These are phyloP conservation scores for Cheilosia grossa DNA, from an alignment of 2,888 invertebrate species.

Conservation along the genomic window DNA sequence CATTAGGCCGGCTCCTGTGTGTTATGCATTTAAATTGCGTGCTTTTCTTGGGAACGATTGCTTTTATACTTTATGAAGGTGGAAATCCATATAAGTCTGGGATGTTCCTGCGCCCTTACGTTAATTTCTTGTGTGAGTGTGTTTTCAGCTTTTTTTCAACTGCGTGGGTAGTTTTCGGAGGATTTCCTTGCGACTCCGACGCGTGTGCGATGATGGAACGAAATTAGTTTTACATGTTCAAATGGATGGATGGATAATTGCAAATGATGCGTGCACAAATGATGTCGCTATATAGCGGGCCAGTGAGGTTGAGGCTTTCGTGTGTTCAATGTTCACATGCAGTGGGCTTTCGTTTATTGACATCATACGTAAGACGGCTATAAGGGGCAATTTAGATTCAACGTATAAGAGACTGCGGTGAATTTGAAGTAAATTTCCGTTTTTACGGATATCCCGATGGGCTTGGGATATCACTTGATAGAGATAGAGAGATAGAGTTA, in stretches of 20 bases:
- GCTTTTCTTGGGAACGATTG: conserved; percentile 80
- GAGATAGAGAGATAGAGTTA: too few relatives aligned
- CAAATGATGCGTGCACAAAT: conserved; percentile 66
- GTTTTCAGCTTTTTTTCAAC: conserved; percentile 1
- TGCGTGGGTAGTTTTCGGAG: not conserved
- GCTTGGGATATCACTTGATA: not conserved
- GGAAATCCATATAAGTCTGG: conserved; percentile 73
- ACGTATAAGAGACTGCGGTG: not conserved
- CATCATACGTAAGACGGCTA: conserved; percentile 33
- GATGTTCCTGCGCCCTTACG: conserved; percentile 30
- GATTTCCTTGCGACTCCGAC: conserved; percentile 15
- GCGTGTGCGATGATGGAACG: conserved; percentile 51
- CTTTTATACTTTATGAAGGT: conserved; percentile 74
- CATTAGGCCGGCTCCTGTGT: conserved; percentile 83
- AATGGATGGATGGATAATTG: conserved; percentile 67
- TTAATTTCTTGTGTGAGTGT: conserved; percentile 5
- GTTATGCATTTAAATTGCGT: conserved; percentile 84
- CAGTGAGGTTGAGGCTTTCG: conserved; percentile 6
- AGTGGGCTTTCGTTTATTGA: conserved; percentile 47
- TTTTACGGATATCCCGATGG: conserved; percentile 19
- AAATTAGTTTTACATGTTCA: conserved; percentile 63
- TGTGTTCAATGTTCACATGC: not conserved
- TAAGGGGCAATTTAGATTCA: conserved; percentile 22
- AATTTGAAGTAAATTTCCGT: conserved; percentile 37
- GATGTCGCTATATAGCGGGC: conserved; percentile 19